Percentiles rank a stretch among this genome's conserved stretches.
Conservation (phyloP, 1,140 invertebrate genomes). For the Hyposmocoma kahamanoa region DNA sequence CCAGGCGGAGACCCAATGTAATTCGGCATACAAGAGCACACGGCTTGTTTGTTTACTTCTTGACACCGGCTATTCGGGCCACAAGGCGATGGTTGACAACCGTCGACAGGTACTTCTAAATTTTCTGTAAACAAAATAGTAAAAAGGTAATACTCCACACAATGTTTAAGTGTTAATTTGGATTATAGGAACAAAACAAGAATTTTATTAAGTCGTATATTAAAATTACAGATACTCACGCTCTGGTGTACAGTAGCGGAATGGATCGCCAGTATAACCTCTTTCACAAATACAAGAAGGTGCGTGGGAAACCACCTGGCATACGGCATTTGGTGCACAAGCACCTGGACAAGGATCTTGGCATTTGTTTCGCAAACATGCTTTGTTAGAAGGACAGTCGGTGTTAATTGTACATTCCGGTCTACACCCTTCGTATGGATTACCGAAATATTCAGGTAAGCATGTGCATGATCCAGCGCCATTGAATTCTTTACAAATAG, state of each 20-base stretch:
- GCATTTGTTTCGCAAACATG: conserved; percentile 82
- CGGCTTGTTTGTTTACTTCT: conserved; percentile 73
- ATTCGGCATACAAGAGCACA: conserved; percentile 78
- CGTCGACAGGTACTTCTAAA: conserved; percentile 57
- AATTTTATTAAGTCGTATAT: no score
- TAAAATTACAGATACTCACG: conserved; percentile 71
- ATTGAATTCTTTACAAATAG: conserved; percentile 84
- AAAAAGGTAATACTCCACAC: no score
- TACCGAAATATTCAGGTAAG: conserved; percentile 81
- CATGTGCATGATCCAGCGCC: conserved; percentile 84
- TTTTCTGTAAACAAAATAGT: conserved; percentile 33
- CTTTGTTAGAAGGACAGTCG: conserved; percentile 79
- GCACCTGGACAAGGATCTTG: conserved; percentile 81
- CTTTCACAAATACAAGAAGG: conserved; percentile 82
- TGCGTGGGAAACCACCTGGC: conserved; percentile 82
- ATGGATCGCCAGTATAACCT: conserved; percentile 84
- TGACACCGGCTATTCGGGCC: conserved; percentile 80
- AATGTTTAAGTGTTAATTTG: no score
- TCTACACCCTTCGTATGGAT: conserved; percentile 83
- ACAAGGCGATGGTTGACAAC: conserved; percentile 79
- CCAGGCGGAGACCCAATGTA: conserved; percentile 78
- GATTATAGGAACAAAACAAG: no score
- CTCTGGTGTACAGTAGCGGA: conserved; percentile 76
- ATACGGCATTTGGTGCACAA: conserved; percentile 84
- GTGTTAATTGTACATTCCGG: conserved; percentile 82